Base-by-base conservation (phyloP, 2,113 vertebrate species). In the Camelus bactrianus region DNA sequence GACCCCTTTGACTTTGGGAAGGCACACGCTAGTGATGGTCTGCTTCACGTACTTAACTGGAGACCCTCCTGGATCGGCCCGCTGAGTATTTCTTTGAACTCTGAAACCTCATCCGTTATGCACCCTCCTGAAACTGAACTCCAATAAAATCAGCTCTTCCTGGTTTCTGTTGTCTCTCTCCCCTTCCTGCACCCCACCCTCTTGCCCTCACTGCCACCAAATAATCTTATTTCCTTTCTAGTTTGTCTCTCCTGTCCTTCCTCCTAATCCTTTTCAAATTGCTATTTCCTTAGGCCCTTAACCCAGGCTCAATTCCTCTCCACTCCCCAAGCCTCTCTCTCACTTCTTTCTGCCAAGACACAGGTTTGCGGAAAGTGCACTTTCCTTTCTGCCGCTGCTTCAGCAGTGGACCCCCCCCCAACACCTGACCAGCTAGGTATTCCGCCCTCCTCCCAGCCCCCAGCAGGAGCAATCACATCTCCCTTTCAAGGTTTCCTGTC, bases 251-350 rank as follows among this genome's bases (percentile, higher is more conserved):
- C 14, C 9, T 24, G 26, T 76, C 35, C 50, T 83, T 89, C 46
- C 16, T 89, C 79, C 69, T 91, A 93, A 86, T 94, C 60, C 82
- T 93, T 94, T 89, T 90, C 92, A 95, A 91, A 93, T 92, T 80
- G 80, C 87, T 96, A 22, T 96, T 84, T 97, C 93, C 84, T 88
- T 72, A 50, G 35, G 46, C 70, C 79, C 67, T 96, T 93, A 83
- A 80, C 64, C 83, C 8, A 2, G 62, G 56, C 87, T 93, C 80
- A 38, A 22, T 32, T 72, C 52, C 56, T 82, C 58, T 75, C 67
- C 52, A 22, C 50, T 95, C 32, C 73, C 50, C 70, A 92, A 96
- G 38, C 58, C 70, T 82, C 62, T 77, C 93, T 92, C 62, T 89
- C 72, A 46, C 83, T 89, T 89, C 38, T 94, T 62, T 91, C 81